phyloP scores from a whole-genome alignment of 2,113 vertebrate genomes.

The Oplegnathus fasciatus region DNA sequence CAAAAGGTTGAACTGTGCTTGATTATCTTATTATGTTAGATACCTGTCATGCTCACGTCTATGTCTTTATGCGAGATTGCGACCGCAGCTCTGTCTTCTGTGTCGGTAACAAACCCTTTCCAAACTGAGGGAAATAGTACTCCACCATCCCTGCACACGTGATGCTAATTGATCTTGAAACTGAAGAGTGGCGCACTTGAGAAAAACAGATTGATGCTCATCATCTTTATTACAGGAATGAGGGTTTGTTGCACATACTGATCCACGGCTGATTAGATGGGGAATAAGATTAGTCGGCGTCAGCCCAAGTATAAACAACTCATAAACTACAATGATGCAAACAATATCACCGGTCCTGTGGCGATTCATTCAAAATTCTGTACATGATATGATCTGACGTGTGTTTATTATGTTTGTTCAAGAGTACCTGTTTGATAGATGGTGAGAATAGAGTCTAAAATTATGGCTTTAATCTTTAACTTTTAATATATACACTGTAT shows the following conservation, averaged over 20 bases:
- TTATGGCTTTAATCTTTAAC: background rate
- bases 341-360: background rate
- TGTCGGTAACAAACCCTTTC: constrained; percentile 10
- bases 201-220: constrained; percentile 58
- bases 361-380: background rate
- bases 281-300: constrained; percentile 30
- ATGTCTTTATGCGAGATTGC: background rate
- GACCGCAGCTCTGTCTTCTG: background rate
- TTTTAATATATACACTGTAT: background rate
- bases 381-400: background rate
- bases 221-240: constrained; percentile 43
- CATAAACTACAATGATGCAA: constrained; percentile 11
- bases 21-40: background rate
- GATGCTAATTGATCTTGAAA: constrained; percentile 59
- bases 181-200: constrained; percentile 48
- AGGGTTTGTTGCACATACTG: constrained; percentile 38
- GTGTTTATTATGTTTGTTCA: background rate
- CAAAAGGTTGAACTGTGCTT: background rate
- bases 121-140: constrained; percentile 5
- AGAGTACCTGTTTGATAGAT: background rate
- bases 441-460: background rate
- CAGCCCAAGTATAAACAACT: background rate
- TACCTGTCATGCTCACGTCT: background rate
- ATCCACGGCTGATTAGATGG: constrained; percentile 52
- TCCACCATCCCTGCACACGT: constrained; percentile 12